phyloP scores from a whole-genome alignment of 2,797 vertebrate species.

The Cynodonichthys magdalenae region DNA sequence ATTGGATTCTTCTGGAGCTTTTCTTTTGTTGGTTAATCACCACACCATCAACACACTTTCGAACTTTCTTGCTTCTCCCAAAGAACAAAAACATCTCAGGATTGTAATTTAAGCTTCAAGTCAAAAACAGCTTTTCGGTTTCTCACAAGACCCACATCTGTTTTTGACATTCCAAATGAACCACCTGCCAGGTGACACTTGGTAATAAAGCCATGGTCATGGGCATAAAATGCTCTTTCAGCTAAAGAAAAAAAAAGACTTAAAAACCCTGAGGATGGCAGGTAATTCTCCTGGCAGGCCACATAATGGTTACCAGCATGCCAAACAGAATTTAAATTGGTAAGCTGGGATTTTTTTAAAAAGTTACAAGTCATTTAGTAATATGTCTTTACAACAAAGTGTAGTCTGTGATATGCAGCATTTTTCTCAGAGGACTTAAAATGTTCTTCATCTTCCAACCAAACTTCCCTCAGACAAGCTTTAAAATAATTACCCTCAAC shows the following conservation, averaged over 20 bases:
- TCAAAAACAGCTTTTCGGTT: background rate
- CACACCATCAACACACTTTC: conserved; percentile 38
- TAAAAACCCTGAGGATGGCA: conserved; percentile 11
- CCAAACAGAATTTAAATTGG: conserved; percentile 70
- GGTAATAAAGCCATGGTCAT: background rate
- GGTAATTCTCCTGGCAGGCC: conserved; percentile 36
- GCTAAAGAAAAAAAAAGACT: background rate
- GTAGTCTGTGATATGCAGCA: conserved; percentile 49
- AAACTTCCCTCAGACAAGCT: background rate
- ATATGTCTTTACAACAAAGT: conserved; percentile 46
- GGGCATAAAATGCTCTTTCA: background rate
- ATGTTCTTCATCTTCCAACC: conserved; percentile 24
- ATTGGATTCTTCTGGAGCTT: conserved; percentile 49
- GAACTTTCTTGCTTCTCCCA: conserved; percentile 3
- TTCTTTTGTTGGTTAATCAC: conserved; percentile 58
- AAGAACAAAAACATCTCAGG: conserved; percentile 6
- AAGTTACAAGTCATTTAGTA: conserved; percentile 31
- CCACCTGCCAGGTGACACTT: background rate
- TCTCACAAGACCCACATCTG: background rate
- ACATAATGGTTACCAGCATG: conserved; percentile 52
- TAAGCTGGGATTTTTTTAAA: conserved; percentile 43
- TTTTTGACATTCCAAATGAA: background rate
- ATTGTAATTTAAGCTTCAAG: conserved; percentile 1
- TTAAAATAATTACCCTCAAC: too few relatives aligned
- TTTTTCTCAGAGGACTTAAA: conserved; percentile 44